Evolutionary conservation across 2,113 vertebrate genomes (phyloP).

Genomic region (Spea bombifrons): DNA sequence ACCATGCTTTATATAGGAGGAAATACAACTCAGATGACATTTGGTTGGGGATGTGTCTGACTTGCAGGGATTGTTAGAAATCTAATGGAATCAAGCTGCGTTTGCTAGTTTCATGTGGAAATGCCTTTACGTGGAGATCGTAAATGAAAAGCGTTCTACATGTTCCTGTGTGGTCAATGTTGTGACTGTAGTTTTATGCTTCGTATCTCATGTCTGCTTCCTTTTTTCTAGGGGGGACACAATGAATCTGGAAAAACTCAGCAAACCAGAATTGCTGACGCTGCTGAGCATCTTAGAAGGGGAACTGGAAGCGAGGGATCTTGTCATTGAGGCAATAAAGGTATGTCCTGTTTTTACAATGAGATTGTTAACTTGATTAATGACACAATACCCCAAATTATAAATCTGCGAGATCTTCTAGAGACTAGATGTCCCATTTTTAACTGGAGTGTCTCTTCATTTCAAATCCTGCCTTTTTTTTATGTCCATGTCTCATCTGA

Average conservation of each 20-base stretch:
- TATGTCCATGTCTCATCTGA: too few species aligned
- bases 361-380: background rate
- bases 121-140: too few species aligned
- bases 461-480: background rate
- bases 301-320: slow-evolving; percentile 91
- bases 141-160: too few species aligned
- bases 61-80: too few species aligned
- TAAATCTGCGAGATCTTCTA: too few species aligned
- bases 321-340: slow-evolving; percentile 93
- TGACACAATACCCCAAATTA: too few species aligned
- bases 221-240: slow-evolving; percentile 74
- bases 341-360: slow-evolving; percentile 59
- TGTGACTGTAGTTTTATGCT: background rate
- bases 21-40: too few species aligned
- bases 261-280: slow-evolving; percentile 87
- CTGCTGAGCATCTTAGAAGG: slow-evolving; percentile 95
- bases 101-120: too few species aligned
- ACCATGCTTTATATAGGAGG: too few species aligned
- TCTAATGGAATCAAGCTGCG: too few species aligned
- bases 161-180: background rate
- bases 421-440: background rate
- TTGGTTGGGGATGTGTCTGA: too few species aligned
- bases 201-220: slow-evolving; percentile 23
- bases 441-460: background rate
- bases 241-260: slow-evolving; percentile 94